phyloP scores from a whole-genome alignment of 1,140 invertebrate species.

The Thaumetopoea pityocampa region DNA sequence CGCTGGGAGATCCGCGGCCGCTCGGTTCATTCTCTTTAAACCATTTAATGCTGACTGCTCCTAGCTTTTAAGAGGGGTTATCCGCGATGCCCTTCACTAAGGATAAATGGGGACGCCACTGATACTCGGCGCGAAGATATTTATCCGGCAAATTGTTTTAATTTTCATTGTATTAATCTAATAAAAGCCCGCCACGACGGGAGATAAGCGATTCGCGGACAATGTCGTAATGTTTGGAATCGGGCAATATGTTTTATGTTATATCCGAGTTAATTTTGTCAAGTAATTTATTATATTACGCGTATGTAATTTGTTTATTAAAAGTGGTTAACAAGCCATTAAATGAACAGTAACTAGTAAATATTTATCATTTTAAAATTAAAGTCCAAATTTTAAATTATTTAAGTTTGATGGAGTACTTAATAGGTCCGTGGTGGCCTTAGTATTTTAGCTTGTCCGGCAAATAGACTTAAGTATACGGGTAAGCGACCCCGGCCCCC shows the following conservation, averaged over 20 bases:
- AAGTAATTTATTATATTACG: conserved; percentile 29
- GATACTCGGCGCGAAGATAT: conserved; percentile 73
- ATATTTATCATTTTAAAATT: too few relatives aligned
- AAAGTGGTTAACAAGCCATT: background rate
- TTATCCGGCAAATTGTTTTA: conserved; percentile 77
- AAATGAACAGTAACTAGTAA: too few relatives aligned
- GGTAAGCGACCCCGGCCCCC: too few relatives aligned
- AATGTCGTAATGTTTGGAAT: conserved; percentile 60
- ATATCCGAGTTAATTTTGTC: conserved; percentile 44
- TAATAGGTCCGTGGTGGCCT: too few relatives aligned
- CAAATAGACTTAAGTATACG: too few relatives aligned
- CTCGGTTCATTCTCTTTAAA: conserved; percentile 72
- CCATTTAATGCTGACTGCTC: conserved; percentile 75
- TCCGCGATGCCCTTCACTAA: conserved; percentile 68
- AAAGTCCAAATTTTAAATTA: too few relatives aligned
- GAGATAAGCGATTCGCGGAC: conserved; percentile 61
- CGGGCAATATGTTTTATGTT: conserved; percentile 49
- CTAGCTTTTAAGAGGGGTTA: conserved; percentile 75
- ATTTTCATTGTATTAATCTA: conserved; percentile 76
- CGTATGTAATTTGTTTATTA: background rate
- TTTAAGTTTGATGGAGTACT: too few relatives aligned
- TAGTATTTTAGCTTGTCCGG: too few relatives aligned
- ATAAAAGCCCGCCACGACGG: conserved; percentile 64
- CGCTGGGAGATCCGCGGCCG: conserved; percentile 45
- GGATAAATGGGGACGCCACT: conserved; percentile 70